Evolutionary conservation across 2,888 invertebrate genomes (phyloP).

Genomic region (Harpagoxenus sublaevis): DNA sequence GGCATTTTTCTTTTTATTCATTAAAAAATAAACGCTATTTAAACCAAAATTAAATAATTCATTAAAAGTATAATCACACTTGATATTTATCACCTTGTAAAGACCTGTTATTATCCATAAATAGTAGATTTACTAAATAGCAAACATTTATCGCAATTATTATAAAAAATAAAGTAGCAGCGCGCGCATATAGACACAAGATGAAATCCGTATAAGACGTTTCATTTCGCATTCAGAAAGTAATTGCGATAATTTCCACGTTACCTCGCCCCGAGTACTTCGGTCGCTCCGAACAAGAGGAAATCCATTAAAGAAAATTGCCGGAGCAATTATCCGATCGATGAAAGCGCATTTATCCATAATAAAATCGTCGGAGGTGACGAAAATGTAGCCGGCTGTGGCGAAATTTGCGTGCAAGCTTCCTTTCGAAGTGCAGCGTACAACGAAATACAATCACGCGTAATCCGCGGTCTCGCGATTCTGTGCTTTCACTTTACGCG

Average conservation of each 20-base stretch:
- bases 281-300: constrained; percentile 8
- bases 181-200: neutral
- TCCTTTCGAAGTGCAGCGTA: neutral
- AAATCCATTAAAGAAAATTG: constrained; percentile 56
- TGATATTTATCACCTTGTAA: neutral
- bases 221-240: constrained; percentile 30
- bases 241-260: constrained; percentile 50
- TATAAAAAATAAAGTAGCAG: neutral
- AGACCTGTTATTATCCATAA: too few species aligned
- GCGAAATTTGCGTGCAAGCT: neutral
- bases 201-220: neutral
- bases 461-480: neutral
- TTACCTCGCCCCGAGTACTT: neutral
- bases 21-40: neutral
- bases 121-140: neutral
- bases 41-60: neutral
- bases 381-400: neutral
- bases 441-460: neutral
- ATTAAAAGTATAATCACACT: neutral
- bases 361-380: constrained; percentile 35
- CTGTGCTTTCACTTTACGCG: neutral
- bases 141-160: neutral
- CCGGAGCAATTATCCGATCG: constrained; percentile 52
- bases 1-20: neutral
- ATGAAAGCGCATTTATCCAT: constrained; percentile 27